Evolutionary conservation across 2,888 invertebrate species (phyloP).

Genomic region (Tupiocoris notatus): DNA sequence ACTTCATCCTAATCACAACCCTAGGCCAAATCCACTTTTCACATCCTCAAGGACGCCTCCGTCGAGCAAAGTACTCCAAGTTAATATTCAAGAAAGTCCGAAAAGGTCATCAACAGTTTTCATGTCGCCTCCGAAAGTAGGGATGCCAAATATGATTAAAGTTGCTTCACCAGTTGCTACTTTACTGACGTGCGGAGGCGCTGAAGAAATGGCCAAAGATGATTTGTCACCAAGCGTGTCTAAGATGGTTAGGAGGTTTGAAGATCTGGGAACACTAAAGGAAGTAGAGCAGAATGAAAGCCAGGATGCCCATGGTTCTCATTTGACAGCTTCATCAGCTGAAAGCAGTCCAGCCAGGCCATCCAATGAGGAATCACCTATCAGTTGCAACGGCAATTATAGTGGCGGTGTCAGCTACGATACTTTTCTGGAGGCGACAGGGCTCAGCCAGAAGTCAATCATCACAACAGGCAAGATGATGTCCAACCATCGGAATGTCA

Average conservation of each 20-base stretch:
- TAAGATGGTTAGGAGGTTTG: constrained; percentile 51
- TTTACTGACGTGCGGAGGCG: constrained; percentile 45
- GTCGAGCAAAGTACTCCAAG: constrained; percentile 39
- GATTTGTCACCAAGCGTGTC: constrained; percentile 51
- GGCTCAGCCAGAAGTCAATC: constrained; percentile 76
- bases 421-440: constrained; percentile 74
- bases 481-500: constrained; percentile 72
- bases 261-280: constrained; percentile 46
- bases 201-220: constrained; percentile 49
- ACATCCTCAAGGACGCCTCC: constrained; percentile 28
- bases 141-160: constrained; percentile 47
- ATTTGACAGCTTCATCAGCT: constrained; percentile 40
- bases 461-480: constrained; percentile 66
- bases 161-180: constrained; percentile 49
- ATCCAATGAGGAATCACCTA: constrained; percentile 58
- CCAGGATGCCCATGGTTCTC: constrained; percentile 52
- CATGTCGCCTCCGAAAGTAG: constrained; percentile 45
- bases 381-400: constrained; percentile 52
- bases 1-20: constrained; percentile 47
- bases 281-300: constrained; percentile 52
- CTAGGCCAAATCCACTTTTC: constrained; percentile 34
- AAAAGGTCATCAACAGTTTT: constrained; percentile 41
- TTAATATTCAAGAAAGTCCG: constrained; percentile 45
- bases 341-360: constrained; percentile 51
- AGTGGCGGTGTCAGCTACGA: constrained; percentile 58